Evolutionary conservation across 1,140 invertebrate species (phyloP).

Genomic region (Aphaenogaster floridana): DNA sequence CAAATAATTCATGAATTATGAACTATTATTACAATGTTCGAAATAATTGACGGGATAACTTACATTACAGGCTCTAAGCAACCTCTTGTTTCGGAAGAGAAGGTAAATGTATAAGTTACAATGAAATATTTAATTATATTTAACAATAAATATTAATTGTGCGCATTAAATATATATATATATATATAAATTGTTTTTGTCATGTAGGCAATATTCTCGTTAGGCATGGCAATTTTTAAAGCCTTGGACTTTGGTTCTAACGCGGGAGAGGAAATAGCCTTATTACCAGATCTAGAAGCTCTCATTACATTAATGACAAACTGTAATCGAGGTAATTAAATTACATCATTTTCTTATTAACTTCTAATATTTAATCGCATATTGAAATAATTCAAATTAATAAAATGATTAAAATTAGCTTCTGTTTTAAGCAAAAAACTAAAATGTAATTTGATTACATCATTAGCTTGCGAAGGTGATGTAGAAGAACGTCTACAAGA

Average conservation of each 20-base stretch:
- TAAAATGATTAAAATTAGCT: neutral
- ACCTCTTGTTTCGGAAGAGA: slow-evolving; percentile 75
- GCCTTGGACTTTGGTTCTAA: slow-evolving; percentile 95
- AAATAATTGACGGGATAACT: slow-evolving; percentile 31
- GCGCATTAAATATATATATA: slow-evolving; percentile 27
- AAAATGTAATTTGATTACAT: slow-evolving; percentile 15
- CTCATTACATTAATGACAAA: slow-evolving; percentile 94
- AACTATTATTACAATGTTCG: neutral
- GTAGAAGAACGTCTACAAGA: slow-evolving; percentile 87
- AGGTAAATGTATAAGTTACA: slow-evolving; percentile 71
- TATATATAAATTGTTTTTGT: neutral
- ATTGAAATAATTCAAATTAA: slow-evolving; percentile 28
- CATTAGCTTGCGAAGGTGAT: slow-evolving; percentile 65
- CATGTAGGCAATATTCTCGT: slow-evolving; percentile 92
- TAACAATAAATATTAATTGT: neutral
- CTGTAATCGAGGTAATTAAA: slow-evolving; percentile 87
- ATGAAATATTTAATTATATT: slow-evolving; percentile 2
- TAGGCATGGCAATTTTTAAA: slow-evolving; percentile 94
- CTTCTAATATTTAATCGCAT: slow-evolving; percentile 1
- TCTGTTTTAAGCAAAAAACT: neutral
- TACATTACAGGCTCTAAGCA: slow-evolving; percentile 76
- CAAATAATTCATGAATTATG: slow-evolving; percentile 12
- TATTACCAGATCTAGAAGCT: slow-evolving; percentile 94
- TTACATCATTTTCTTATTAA: neutral
- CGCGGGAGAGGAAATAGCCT: slow-evolving; percentile 94